Conservation (phyloP, 1,140 invertebrate species). For the Drosophila setifemur region DNA sequence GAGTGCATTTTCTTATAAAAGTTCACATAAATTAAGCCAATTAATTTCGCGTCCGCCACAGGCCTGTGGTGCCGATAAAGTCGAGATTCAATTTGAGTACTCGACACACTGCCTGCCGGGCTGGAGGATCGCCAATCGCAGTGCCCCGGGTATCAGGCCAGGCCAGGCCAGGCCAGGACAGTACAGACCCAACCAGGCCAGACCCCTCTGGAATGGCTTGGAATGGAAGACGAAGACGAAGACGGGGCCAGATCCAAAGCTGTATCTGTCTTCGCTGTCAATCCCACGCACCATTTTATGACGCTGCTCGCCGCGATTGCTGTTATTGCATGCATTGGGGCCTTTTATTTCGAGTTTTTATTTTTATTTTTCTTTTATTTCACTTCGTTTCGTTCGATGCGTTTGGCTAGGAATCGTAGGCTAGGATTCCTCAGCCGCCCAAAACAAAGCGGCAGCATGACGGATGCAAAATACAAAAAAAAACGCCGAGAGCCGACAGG, state of each 20-base stretch:
- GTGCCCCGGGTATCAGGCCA: conserved; percentile 1
- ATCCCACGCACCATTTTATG: conserved; percentile 75
- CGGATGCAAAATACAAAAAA: conserved; percentile 34
- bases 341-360: conserved; percentile 75
- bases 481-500: conserved; percentile 29
- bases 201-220: conserved; percentile 6
- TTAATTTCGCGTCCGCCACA: conserved; percentile 64
- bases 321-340: conserved; percentile 72
- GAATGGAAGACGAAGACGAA: not conserved
- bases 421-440: conserved; percentile 6
- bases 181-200: no score
- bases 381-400: conserved; percentile 47
- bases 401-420: conserved; percentile 36
- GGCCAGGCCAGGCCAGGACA: no score
- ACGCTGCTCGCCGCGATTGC: conserved; percentile 51
- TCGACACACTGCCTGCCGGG: conserved; percentile 39
- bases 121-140: conserved; percentile 17
- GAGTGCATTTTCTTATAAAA: conserved; percentile 51
- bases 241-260: conserved; percentile 10
- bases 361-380: conserved; percentile 59
- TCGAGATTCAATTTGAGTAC: conserved; percentile 70
- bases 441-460: conserved; percentile 60
- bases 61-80: conserved; percentile 65
- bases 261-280: conserved; percentile 54
- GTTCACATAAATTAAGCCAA: conserved; percentile 70